These are phyloP conservation scores for Macrotus californicus DNA, from an alignment of 2,113 vertebrate genomes.

Conservation along the genomic window DNA sequence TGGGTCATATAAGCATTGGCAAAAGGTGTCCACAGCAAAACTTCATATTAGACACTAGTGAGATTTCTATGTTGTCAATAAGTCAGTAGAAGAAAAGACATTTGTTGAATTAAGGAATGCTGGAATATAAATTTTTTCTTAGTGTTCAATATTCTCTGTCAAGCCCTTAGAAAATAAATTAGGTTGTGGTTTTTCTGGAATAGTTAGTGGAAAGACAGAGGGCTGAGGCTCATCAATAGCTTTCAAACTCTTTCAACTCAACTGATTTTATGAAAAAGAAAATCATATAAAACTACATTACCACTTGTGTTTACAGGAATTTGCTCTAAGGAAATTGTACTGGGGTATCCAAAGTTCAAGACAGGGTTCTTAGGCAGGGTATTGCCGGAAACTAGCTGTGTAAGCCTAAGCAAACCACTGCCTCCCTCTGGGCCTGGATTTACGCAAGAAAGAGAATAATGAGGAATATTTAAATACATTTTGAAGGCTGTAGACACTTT, in stretches of 20 bases:
- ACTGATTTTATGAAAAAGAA: slow-evolving; percentile 31
- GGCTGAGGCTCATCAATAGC: neutral
- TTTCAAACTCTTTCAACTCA: slow-evolving; percentile 33
- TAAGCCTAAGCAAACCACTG: neutral
- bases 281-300: neutral
- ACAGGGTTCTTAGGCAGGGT: neutral
- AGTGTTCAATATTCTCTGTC: neutral
- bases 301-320: neutral
- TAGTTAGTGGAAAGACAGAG: slow-evolving; percentile 14
- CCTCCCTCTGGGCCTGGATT: neutral
- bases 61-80: neutral
- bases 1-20: neutral
- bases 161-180: neutral
- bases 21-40: neutral
- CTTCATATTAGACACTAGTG: neutral
- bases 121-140: neutral
- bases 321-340: neutral
- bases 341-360: neutral
- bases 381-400: neutral
- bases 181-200: slow-evolving; percentile 36
- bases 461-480: neutral
- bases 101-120: neutral
- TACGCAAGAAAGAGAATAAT: neutral
- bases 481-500: neutral
- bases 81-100: neutral